Percentiles rank a stretch among this genome's conserved stretches.
phyloP scores from a whole-genome alignment of 2,797 vertebrate species.

The Acrossocheilus fasciatus region DNA sequence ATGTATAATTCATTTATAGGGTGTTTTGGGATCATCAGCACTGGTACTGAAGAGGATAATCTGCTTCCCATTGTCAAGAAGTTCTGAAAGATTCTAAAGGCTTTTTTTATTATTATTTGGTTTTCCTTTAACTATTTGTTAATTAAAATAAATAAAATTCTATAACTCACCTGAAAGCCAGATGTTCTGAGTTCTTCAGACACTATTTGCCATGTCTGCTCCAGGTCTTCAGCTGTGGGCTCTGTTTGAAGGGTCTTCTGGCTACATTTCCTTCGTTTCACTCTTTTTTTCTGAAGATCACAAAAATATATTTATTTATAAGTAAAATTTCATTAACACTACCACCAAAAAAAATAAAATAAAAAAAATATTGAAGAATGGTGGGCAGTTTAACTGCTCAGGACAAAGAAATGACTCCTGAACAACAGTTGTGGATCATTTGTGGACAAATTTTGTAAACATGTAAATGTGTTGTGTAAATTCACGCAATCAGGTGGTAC shows the following conservation, averaged over 20 bases:
- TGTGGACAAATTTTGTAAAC: no score
- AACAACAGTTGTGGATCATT: neutral
- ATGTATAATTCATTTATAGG: neutral
- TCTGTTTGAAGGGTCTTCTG: constrained; percentile 49
- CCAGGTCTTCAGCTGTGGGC: constrained; percentile 75
- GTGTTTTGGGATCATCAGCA: neutral
- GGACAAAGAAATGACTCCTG: neutral
- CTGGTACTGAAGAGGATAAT: neutral
- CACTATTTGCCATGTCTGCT: constrained; percentile 82
- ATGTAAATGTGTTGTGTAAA: no score
- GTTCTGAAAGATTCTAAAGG: neutral
- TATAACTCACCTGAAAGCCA: constrained; percentile 74
- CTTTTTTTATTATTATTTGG: no score
- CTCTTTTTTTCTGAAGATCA: constrained; percentile 82
- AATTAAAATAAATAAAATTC: neutral
- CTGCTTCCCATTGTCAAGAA: neutral
- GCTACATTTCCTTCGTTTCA: constrained; percentile 76
- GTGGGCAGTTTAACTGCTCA: neutral
- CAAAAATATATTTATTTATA: neutral
- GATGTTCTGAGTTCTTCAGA: constrained; percentile 78
- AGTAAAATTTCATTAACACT: neutral
- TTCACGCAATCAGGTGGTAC: no score
- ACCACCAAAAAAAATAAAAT: neutral
- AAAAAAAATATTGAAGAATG: no score
- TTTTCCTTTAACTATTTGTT: neutral